Base-by-base conservation (phyloP, 1,140 invertebrate genomes). In the Zaprionus ornatus region DNA sequence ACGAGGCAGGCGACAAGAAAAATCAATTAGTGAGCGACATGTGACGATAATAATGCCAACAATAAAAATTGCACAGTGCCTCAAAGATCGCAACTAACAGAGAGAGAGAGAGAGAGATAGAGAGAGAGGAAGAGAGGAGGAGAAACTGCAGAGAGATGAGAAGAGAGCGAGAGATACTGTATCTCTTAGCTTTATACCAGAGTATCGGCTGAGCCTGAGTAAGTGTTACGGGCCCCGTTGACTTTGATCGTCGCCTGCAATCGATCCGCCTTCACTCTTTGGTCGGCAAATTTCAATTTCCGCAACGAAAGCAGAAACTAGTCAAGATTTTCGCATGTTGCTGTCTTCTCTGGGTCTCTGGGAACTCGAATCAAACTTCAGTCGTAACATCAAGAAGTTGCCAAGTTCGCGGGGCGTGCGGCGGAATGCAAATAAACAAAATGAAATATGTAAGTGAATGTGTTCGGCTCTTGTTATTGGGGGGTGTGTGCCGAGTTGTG, bases 21-120 rank as follows among this genome's bases (percentile, higher is more conserved):
- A 92, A 92, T 92, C 91, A 92, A 92, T 92, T 92, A 92, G 91
- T 81, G 91, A 92, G 79, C 85, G 91, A 92, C 91, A 82, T 92
- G 62, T 92, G 91, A 91, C 91, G 91, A 92, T 91, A 92, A 92
- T 92, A 90, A 81, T 87, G 82, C 82, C 80, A 90, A 90, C 85
- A 86, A 90, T 90, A 90, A 86, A 91, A 91, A 80, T 85, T 79
- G 81, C 85, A 77, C 50, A 57, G 40, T 23, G 45, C 45, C 45
- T 50, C 45, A 50, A 50, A 42, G 62, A 48, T 37, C 55, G 37
- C 32, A 70, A 56, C 29, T 37, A 35, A 35, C 21, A 63, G 13
- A 29, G 66, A 50, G 29, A 25, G 23, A 42, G 35, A 66, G 50
- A 60, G 50, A 42, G 57, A 32, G 25, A 50, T 57, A 37, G 48